Conservation (phyloP, 2,797 vertebrate genomes). For the Gymnothorax javanicus region DNA sequence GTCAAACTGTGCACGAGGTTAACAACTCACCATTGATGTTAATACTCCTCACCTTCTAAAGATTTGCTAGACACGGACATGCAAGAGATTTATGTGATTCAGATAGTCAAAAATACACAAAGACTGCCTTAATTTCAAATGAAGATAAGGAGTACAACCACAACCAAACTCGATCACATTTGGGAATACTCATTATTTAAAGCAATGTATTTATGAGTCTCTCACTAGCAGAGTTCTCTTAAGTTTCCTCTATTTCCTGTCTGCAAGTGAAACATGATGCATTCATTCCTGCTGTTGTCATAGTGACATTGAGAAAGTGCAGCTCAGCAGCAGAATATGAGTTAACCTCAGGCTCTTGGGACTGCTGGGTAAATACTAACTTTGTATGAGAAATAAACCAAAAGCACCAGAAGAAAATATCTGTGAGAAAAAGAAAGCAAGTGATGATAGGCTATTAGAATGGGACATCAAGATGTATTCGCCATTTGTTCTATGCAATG, state of each 20-base stretch:
- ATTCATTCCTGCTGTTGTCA: constrained; percentile 69
- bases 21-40: background rate
- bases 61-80: background rate
- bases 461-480: background rate
- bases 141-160: background rate
- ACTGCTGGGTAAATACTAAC: constrained; percentile 75
- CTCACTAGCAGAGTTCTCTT: constrained; percentile 52
- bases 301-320: constrained; percentile 72
- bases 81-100: background rate
- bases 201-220: constrained; percentile 30
- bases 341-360: constrained; percentile 66
- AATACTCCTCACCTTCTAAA: background rate
- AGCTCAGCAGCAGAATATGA: constrained; percentile 70
- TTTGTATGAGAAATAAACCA: constrained; percentile 65
- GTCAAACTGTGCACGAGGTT: background rate
- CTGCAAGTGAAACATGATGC: constrained; percentile 69
- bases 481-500: background rate
- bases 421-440: constrained; percentile 58
- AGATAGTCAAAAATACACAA: background rate
- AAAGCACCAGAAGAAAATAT: constrained; percentile 57
- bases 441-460: constrained; percentile 48
- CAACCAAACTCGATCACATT: background rate
- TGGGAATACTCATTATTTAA: constrained; percentile 17
- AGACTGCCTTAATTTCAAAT: background rate
- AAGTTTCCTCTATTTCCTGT: constrained; percentile 54